phyloP scores from a whole-genome alignment of 2,113 vertebrate genomes.

The Epinephelus lanceolatus region DNA sequence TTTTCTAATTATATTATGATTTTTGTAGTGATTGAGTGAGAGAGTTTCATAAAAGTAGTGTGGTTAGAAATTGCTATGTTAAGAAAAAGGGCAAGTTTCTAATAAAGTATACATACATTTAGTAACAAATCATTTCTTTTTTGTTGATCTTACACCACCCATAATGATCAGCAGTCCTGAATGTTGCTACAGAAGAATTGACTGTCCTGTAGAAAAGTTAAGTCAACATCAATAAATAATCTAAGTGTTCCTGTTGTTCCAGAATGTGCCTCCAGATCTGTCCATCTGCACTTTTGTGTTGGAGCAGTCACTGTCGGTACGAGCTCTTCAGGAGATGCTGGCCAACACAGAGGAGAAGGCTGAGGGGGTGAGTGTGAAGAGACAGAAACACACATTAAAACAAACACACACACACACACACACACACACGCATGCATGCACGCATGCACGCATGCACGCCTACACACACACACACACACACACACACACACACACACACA shows the following conservation, averaged over 20 bases:
- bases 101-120: neutral
- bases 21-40: neutral
- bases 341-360: slow-evolving; percentile 92
- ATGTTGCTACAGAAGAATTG: neutral
- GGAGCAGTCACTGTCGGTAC: slow-evolving; percentile 95
- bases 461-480: slow-evolving; percentile 4
- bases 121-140: neutral
- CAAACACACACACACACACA: slow-evolving; percentile 17
- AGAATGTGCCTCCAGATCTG: slow-evolving; percentile 99
- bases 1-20: too few species aligned
- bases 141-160: neutral
- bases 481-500: neutral
- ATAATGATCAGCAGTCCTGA: neutral
- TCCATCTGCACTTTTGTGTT: slow-evolving; percentile 98
- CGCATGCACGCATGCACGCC: neutral
- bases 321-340: slow-evolving; percentile 97
- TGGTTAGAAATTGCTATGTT: neutral
- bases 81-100: neutral
- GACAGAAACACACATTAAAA: slow-evolving; percentile 15
- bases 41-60: too few species aligned
- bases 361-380: slow-evolving; percentile 89
- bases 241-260: slow-evolving; percentile 44
- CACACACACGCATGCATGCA: neutral
- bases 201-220: neutral
- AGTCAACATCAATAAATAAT: neutral